Percentiles rank a stretch among this genome's conserved stretches.
These are phyloP conservation scores for Phrynocephalus forsythii DNA, from an alignment of 2,797 vertebrate genomes.

Conservation along the genomic window DNA sequence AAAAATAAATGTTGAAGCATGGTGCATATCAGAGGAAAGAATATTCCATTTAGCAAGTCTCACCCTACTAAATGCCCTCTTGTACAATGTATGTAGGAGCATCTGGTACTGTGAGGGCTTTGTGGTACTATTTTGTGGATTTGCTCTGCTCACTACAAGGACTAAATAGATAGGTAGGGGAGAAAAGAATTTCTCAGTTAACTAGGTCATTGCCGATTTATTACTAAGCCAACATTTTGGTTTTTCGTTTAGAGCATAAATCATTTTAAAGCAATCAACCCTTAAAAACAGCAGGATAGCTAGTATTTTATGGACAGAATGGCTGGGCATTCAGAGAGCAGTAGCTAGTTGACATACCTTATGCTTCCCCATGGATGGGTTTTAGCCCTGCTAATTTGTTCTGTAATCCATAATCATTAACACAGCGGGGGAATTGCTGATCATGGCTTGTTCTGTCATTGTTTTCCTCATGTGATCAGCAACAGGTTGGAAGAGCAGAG, in stretches of 20 bases:
- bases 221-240: neutral
- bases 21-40: too few species aligned
- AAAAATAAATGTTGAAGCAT: too few species aligned
- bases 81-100: too few species aligned
- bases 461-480: too few species aligned
- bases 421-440: too few species aligned
- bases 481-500: too few species aligned
- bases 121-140: too few species aligned
- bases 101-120: too few species aligned
- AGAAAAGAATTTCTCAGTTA: neutral
- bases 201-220: neutral
- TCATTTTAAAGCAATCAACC: neutral
- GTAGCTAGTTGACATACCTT: neutral
- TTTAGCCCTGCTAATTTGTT: neutral
- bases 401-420: too few species aligned
- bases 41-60: too few species aligned
- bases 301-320: neutral
- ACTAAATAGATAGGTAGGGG: neutral
- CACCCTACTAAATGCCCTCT: too few species aligned
- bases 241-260: constrained; percentile 35
- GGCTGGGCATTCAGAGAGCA: neutral
- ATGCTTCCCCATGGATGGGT: neutral
- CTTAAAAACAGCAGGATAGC: neutral
- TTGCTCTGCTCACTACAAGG: neutral
- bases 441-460: too few species aligned